A percentile compares a stretch with the other conserved stretches of the same genome.
phyloP scores from a whole-genome alignment of 2,113 vertebrate species.

The Acrocephalus kingi region DNA sequence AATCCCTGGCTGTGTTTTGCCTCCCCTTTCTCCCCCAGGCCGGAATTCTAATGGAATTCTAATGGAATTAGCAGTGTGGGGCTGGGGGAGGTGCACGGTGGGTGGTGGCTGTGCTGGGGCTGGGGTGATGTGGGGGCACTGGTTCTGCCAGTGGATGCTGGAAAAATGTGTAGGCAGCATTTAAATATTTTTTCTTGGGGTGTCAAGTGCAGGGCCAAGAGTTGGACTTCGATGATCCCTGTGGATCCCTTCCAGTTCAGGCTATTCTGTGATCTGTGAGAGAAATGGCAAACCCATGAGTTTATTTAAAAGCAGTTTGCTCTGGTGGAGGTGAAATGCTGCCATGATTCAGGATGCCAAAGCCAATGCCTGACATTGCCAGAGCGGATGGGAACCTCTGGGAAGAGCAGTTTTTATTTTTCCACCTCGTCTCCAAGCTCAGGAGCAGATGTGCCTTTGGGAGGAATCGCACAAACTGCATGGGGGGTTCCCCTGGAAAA shows the following conservation, averaged over 20 bases:
- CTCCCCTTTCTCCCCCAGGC: neutral
- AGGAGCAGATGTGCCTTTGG: neutral
- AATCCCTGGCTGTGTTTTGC: neutral
- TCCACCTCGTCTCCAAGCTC: rapidly evolving
- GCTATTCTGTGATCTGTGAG: neutral
- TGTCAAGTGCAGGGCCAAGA: neutral
- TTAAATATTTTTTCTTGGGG: neutral
- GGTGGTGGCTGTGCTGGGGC: neutral
- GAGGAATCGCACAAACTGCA: rapidly evolving
- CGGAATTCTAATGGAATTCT: neutral
- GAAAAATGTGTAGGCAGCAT: neutral
- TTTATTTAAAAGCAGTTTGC: neutral
- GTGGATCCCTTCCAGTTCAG: neutral
- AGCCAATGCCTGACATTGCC: neutral
- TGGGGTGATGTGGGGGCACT: constrained; percentile 47
- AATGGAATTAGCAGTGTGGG: neutral
- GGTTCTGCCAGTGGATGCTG: constrained; percentile 3
- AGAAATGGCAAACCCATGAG: neutral
- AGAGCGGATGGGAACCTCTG: neutral
- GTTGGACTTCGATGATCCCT: neutral
- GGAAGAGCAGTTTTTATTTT: neutral
- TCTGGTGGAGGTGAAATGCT: neutral
- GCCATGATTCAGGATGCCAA: neutral
- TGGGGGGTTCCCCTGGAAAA: neutral
- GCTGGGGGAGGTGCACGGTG: neutral